Conservation (phyloP, 1,140 invertebrate genomes). For the Drosophila ironensis region DNA sequence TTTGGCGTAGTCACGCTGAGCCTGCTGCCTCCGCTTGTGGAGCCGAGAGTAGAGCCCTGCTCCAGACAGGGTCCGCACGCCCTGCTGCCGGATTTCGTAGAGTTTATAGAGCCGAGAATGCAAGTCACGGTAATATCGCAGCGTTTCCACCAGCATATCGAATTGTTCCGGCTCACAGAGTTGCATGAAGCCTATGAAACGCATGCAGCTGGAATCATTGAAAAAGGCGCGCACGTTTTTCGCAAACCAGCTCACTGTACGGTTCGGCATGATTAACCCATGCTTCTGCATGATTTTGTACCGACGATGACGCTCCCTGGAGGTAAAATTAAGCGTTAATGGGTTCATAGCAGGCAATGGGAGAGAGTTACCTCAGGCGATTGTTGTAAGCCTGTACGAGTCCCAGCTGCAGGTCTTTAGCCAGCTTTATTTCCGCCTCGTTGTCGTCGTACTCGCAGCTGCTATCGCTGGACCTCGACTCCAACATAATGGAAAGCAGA, state of each 20-base stretch:
- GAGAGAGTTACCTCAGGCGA: slow-evolving; percentile 71
- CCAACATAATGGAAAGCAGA: slow-evolving; percentile 84
- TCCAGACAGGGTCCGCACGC: slow-evolving; percentile 87
- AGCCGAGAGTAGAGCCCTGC: slow-evolving; percentile 87
- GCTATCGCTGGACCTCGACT: slow-evolving; percentile 57
- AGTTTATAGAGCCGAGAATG: slow-evolving; percentile 86
- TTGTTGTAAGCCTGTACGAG: slow-evolving; percentile 76
- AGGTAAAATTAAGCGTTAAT: neutral
- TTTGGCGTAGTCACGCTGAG: slow-evolving; percentile 83
- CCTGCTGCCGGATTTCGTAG: slow-evolving; percentile 87
- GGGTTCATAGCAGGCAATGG: too few species aligned
- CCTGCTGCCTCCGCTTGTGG: slow-evolving; percentile 83
- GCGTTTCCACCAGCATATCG: slow-evolving; percentile 89
- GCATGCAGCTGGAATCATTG: slow-evolving; percentile 83
- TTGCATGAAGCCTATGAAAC: slow-evolving; percentile 88
- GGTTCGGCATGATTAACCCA: slow-evolving; percentile 89
- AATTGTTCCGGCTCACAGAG: slow-evolving; percentile 88
- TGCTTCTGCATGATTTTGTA: slow-evolving; percentile 89
- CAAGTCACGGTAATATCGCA: slow-evolving; percentile 87
- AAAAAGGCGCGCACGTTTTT: slow-evolving; percentile 69
- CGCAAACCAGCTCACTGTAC: slow-evolving; percentile 84
- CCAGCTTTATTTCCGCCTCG: slow-evolving; percentile 21
- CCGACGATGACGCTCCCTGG: slow-evolving; percentile 86
- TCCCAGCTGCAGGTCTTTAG: slow-evolving; percentile 85
- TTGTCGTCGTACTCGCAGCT: neutral